Base-by-base conservation (phyloP, 2,888 invertebrate species). In the Colostygia pectinataria region DNA sequence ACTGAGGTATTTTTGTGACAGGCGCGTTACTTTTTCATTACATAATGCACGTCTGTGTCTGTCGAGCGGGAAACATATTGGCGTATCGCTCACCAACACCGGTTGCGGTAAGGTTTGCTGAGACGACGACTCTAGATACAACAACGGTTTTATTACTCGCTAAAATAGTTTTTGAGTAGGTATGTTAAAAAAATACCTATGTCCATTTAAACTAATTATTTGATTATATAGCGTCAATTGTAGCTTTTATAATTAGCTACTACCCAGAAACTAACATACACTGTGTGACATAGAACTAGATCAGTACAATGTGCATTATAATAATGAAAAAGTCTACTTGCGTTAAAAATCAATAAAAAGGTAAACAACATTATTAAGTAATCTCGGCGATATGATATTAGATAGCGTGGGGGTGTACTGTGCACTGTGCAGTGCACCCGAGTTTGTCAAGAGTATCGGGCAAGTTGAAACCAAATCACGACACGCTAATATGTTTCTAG, bases 1-100 rank as follows among this genome's bases (percentile, higher is more conserved):
- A 85, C 93, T 33, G 95, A 95, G 75, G 94, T 96, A 63, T 53
- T 58, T 48, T 39, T 50, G 44, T 79, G 46, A 42, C 45, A 43
- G 39, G 40, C 45, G 46, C 42, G 45, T 54, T 46, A 41, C 29
- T 50, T 54, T 49, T 49, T 13, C 45, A 39, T 46, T 49, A 13
- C 39, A 49, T 46, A 33, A 45, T 53, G 53, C 49, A 49, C 49
- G 42, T 53, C 33, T 49, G 33, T 53, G 41, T 48, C 39, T 44
- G 42, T 49, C 15, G 38, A 33, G 45, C 45, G 37, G 24, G 46
- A 52, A 52, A 52, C 51, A 52, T 52, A 52, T 52, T 52, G 45
- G 42, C 42, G 42, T 52, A 38, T 52, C 42, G 24, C 34, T 40
- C 7, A 2, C 28, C 15, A 18, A 18, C 7, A 15, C 28, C 10